Base-by-base conservation (phyloP, 2,113 vertebrate genomes). In the Rhodinocichla rosea region DNA sequence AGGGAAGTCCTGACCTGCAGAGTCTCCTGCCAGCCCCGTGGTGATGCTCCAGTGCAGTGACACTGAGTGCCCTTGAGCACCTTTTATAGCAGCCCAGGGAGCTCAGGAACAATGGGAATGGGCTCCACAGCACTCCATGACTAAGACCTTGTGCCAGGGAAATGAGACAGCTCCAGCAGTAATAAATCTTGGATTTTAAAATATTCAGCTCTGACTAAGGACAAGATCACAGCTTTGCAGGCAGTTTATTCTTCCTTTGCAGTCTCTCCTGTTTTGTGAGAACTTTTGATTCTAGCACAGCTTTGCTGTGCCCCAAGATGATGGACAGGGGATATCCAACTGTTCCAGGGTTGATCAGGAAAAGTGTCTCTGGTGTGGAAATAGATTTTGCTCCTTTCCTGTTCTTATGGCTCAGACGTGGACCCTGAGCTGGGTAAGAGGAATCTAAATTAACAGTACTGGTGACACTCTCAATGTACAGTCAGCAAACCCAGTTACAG, bases 81-180 rank as follows among this genome's bases (percentile, higher is more conserved):
- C 95, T 96, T 97, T 96, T 96, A 93, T 94, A 97, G 28, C 91
- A 92, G 73, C 86, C 75, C 94, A 53, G 89, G n/a, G 62, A 42
- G n/a, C 73, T 32, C 91, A 63, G 73, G 35, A 79, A 93, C 95
- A 95, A 91, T 71, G 62, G 92, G 13, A 35, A 62, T 8, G 39
- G 84, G 60, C 80, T 83, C 64, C 8, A 2, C 56, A 44, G 91
- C 84, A 8, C 63, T n/a, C 59, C 18, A 39, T 89, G 80, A 79
- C 68, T 33, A 60, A 94, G 42, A 73, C 52, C 49, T 74, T 7
- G 0, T 67, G 55, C 22, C 89, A 57, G 64, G 57, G 64, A 60
- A 83, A 55, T 30, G 68, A 71, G 69, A 15, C 50, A 55, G 69
- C 76, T 77, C 76, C 62, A 60, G 30, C 4, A 8, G 47, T 13